Conservation (phyloP, 2,888 invertebrate species). For the Dasypolia templi region DNA sequence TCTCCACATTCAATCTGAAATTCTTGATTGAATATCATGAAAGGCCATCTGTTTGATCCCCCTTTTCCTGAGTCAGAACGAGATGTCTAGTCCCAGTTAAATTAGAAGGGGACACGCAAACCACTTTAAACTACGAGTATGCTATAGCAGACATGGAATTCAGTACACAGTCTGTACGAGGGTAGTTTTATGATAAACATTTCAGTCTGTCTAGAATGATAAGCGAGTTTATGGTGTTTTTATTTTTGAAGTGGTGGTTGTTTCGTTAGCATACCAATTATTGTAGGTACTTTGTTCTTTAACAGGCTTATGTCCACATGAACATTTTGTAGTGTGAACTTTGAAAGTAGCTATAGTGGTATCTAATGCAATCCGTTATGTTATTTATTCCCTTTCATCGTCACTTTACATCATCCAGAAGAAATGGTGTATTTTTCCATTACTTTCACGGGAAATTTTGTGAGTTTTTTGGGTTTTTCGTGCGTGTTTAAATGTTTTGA, state of each 20-base stretch:
- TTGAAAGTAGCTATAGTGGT: background rate
- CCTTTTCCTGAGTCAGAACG: conserved; percentile 32
- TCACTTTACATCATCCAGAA: background rate
- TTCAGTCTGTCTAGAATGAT: conserved; percentile 9
- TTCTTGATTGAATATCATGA: conserved; percentile 11
- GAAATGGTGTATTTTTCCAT: too few species aligned
- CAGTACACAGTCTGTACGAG: conserved; percentile 1
- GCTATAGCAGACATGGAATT: conserved; percentile 14
- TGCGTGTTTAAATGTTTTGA: conserved; percentile 21
- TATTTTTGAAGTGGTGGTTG: background rate
- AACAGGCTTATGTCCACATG: too few species aligned
- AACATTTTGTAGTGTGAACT: background rate
- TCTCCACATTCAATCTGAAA: conserved; percentile 17
- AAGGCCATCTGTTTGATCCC: conserved; percentile 19
- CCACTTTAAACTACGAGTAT: conserved; percentile 28
- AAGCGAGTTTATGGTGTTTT: background rate
- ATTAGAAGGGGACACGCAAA: conserved; percentile 34
- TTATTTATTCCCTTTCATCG: background rate
- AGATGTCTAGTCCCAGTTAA: conserved; percentile 27
- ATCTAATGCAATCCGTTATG: background rate
- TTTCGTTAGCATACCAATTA: background rate
- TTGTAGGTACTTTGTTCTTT: background rate
- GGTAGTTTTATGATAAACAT: background rate
- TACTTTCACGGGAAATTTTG: background rate
- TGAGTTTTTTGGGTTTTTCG: background rate